A percentile compares a stretch with the other conserved stretches of the same genome.
These are phyloP conservation scores for Helicoverpa armigera DNA, from an alignment of 1,140 invertebrate genomes.

Conservation along the genomic window DNA sequence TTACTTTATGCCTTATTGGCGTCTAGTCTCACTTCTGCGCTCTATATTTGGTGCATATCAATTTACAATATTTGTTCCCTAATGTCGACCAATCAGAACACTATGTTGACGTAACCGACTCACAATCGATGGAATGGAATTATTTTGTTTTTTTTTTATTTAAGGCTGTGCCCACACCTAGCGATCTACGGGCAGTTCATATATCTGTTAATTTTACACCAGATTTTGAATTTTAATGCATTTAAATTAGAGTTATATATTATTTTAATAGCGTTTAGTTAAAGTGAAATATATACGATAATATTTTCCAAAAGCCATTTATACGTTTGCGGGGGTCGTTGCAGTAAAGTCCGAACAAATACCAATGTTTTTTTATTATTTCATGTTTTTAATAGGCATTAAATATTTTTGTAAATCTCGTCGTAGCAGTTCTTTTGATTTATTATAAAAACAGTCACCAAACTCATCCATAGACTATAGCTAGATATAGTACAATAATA, in stretches of 20 bases:
- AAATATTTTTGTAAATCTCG: constrained; percentile 10
- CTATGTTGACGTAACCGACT: constrained; percentile 7
- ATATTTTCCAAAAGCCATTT: background rate
- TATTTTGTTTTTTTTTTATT: constrained; percentile 12
- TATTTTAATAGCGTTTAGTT: background rate
- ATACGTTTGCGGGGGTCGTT: constrained; percentile 9
- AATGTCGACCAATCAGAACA: constrained; percentile 52
- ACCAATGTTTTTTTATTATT: constrained; percentile 7
- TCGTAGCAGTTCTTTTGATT: constrained; percentile 44
- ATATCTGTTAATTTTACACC: background rate
- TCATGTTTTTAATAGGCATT: background rate
- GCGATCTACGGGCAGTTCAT: constrained; percentile 39
- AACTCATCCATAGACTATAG: constrained; percentile 1
- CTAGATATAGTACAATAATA: constrained; percentile 20
- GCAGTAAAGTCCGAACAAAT: background rate
- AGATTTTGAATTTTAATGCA: constrained; percentile 9
- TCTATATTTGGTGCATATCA: constrained; percentile 62
- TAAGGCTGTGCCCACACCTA: constrained; percentile 48
- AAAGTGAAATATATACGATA: background rate
- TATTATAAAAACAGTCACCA: constrained; percentile 16
- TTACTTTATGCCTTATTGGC: constrained; percentile 58
- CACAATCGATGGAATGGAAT: constrained; percentile 23
- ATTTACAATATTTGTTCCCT: constrained; percentile 67
- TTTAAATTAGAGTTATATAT: background rate
- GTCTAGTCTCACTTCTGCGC: constrained; percentile 67